Base-by-base conservation (phyloP, 2,113 vertebrate species). In the Astur gentilis region DNA sequence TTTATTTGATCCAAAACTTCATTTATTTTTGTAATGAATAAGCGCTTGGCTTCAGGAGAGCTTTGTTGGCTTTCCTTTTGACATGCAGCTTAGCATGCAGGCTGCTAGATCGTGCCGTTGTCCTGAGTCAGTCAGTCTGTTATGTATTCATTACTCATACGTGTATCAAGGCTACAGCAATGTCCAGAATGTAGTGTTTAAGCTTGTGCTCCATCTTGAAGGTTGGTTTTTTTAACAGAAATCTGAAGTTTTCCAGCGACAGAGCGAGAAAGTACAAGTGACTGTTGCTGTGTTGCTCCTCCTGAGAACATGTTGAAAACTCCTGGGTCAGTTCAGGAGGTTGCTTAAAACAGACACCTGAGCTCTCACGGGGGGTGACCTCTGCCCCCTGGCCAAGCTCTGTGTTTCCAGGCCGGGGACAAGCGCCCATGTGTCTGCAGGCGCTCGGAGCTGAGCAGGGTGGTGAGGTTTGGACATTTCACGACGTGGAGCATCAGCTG, bases 91-190 rank as follows among this genome's bases (percentile, higher is more conserved):
- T 8, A 58, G 92, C 84, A 11, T 16, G 6, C n/a, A 7, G 71
- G 67, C 80, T 81, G 81, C 52, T 67, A 3, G 52, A 7, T 50
- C 52, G 2, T 67, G 82, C 76, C 11, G 0, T 15, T 27, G 88
- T n/a, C 75, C 83, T 55, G 87, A 58, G 16, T 34, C 78, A 83
- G 76, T 10, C 2, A 0, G 16, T 32, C 57, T 13, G 36, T 50
- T 38, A 3, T 1, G 20, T 44, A 3, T 31, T n/a, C 12, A 0
- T 76, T n/a, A 26, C 78, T 67, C 61, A 32, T 8, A 9, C 1
- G 0, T 4, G 70, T 45, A 5, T 11, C 0, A 0, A 36, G 62
- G 60, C 34, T 4, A 4, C 77, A 52, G 78, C 5, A 0, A 1
- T 22, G 52, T 20, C 90, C 49, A 38, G 42, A 42, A 10, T 4